phyloP scores from a whole-genome alignment of 2,113 vertebrate species.

The Sclerurus mexicanus region DNA sequence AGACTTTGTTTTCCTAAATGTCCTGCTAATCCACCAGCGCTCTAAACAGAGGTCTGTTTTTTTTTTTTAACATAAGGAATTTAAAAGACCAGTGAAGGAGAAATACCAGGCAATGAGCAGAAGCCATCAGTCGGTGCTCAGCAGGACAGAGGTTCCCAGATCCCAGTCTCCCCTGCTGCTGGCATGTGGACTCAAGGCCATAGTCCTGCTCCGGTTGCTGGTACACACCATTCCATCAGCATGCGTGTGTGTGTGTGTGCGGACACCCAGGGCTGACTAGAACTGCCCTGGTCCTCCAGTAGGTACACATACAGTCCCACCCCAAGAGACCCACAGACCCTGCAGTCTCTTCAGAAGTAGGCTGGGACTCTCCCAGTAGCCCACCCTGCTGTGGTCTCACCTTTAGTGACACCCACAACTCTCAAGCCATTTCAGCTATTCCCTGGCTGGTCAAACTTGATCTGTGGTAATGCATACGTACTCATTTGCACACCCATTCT shows the following conservation, averaged over 20 bases:
- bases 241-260: rapidly evolving
- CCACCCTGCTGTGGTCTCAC: neutral
- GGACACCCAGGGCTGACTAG: neutral
- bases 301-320: neutral
- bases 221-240: neutral
- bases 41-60: neutral
- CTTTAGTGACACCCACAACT: neutral
- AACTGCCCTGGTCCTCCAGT: neutral
- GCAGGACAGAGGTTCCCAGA: rapidly evolving
- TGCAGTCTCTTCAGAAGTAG: neutral
- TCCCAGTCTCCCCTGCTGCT: neutral
- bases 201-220: neutral
- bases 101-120: neutral
- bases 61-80: neutral
- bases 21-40: rapidly evolving
- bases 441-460: neutral
- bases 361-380: neutral
- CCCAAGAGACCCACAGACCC: neutral
- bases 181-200: neutral
- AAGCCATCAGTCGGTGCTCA: neutral
- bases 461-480: neutral
- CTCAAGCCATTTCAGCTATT: neutral
- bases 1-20: neutral
- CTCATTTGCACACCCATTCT: neutral
- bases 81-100: neutral